phyloP scores from a whole-genome alignment of 2,113 vertebrate genomes.

The Microtus oregoni region DNA sequence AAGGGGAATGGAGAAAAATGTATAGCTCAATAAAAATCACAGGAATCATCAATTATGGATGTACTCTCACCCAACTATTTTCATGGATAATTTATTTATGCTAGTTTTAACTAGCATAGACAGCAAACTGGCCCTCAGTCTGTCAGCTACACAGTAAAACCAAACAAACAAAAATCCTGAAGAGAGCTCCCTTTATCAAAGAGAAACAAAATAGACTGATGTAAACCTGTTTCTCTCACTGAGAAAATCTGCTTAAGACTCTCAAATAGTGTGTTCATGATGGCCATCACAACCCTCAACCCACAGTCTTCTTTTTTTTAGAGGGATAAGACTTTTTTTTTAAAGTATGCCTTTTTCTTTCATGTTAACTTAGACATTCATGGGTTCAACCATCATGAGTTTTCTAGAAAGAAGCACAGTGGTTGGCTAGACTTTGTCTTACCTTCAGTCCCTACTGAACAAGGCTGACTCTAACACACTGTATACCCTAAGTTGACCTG shows the following conservation, averaged over 20 bases:
- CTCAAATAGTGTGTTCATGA: not conserved
- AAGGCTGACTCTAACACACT: not conserved
- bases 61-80: too few relatives aligned
- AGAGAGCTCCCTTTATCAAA: too few relatives aligned
- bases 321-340: not conserved
- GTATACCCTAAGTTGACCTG: constrained; percentile 23
- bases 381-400: not conserved
- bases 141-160: too few relatives aligned
- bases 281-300: not conserved
- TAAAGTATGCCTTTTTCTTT: not conserved
- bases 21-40: too few relatives aligned
- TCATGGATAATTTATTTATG: too few relatives aligned
- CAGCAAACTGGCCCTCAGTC: too few relatives aligned
- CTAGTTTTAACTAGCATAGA: too few relatives aligned
- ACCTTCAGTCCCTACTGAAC: not conserved
- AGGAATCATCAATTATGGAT: too few relatives aligned
- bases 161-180: too few relatives aligned
- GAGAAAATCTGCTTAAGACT: not conserved
- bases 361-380: not conserved
- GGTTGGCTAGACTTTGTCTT: not conserved
- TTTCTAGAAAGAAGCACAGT: not conserved
- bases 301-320: not conserved
- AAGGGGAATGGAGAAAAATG: too few relatives aligned
- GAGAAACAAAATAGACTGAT: not conserved
- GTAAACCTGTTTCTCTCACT: not conserved